Evolutionary conservation across 2,888 invertebrate genomes (phyloP), one percentile per base, ranked within the genome.

Genomic region (Nasonovia ribisnigri): DNA sequence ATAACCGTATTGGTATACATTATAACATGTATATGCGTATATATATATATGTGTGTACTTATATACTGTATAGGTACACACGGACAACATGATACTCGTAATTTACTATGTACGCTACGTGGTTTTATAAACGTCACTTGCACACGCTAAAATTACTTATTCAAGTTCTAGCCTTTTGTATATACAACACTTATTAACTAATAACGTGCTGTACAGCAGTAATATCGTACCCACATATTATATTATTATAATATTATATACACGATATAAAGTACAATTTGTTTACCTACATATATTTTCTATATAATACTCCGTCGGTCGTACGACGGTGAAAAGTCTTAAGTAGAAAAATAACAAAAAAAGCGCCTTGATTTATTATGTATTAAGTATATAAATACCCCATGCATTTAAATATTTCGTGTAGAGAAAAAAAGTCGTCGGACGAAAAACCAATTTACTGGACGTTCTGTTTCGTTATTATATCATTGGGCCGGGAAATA

Each of bases 121-220:
- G 88, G 54, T 57, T 54, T 42, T 90, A 77, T 48, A 48, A 90
- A 77, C 67, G 90, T 90, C 90, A 48, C 36, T 90, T 90, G 26
- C 36, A 48, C 48, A 90, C 43, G 90, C 67, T 46, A 90, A 90
- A 77, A 67, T 90, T 67, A 77, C 24, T 90, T 60, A 90, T 90
- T 90, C 89, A 42, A 90, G 43, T 90, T 89, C 46, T 46, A 16
- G 43, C 60, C 43, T 10, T 42, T 60, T 60, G 43, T 60, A 88
- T 46, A 86, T 29, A 86, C 43, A 86, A 6, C 48, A 87, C 48
- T 46, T 87, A 48, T 51, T 87, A 51, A 77, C 77, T 87, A 48
- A 87, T 87, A 87, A 87, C 87, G 87, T 87, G 51, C 24, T 20
- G 20, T 13, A n/a, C 48, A 13, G 36, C 87, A 87, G n/a, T 87